Evolutionary conservation across 1,140 invertebrate species (phyloP), one percentile per base, ranked within the genome.

Genomic region (Meloidogyne hapla): DNA sequence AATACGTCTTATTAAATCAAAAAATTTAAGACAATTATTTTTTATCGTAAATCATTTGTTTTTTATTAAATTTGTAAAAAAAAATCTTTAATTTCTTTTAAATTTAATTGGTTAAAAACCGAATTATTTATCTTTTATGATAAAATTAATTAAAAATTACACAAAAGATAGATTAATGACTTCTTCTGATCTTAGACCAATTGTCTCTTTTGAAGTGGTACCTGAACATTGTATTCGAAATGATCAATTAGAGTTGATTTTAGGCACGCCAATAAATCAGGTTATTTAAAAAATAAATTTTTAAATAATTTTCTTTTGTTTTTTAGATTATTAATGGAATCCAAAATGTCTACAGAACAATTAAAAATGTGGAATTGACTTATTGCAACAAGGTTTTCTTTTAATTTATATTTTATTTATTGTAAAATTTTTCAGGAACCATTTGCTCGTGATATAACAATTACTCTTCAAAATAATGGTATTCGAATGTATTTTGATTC

Each of bases 261-360:
- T 85, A 21, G 84, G 84, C 5, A 81, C 77, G 18, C 85, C 83
- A n/a, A 77, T 85, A 23, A 87, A 86, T 76, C 85, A 87, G 63
- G 83, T 70, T 56, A 23, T 15, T 26, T 33, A 13, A 18, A 5
- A 15, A 1, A 0, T 8, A 13, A 65, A 18, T 13, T 8, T 9
- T 21, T 23, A 65, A 65, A 18, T n/a, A 6, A 6, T 21, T n/a
- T 67, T n/a, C 1, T 23, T 23, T 23, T 25, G 18, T 9, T 10
- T 70, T 15, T 15, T 4, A 70, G 69, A 25, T 81, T 5, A 79
- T 86, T 45, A 66, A 63, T 12, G 81, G 78, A 64, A 67, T 86
- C 9, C 82, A 83, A 56, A 85, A 87, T 38, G 81, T 77, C 40
- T 77, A 80, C 8, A 67, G 77, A 48, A 48, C 76, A 25, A 78